These are phyloP conservation scores for Lepus americanus DNA, from an alignment of 2,113 vertebrate genomes.

Conservation along the genomic window DNA sequence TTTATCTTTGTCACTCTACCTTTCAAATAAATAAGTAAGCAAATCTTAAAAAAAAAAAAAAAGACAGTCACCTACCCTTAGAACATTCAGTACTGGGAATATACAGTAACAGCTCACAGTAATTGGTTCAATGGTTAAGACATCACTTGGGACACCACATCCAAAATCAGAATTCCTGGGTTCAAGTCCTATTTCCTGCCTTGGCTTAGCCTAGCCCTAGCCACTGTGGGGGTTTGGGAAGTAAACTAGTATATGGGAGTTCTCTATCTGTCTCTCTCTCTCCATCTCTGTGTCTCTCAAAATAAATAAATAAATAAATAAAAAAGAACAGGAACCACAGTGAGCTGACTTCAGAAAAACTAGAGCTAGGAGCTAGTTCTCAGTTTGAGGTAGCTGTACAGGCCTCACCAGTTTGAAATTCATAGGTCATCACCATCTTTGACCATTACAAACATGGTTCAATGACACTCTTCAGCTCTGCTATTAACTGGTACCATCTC, in stretches of 20 bases:
- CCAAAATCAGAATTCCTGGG: too few relatives aligned
- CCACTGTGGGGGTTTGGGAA: too few relatives aligned
- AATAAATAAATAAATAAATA: too few relatives aligned
- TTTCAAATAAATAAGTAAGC: too few relatives aligned
- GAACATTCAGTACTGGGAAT: neutral
- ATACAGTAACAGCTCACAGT: neutral
- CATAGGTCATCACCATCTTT: neutral
- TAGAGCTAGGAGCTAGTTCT: conserved; percentile 16
- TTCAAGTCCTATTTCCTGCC: too few relatives aligned
- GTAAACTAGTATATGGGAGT: too few relatives aligned
- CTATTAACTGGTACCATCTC: neutral
- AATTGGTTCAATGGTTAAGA: neutral
- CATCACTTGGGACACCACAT: too few relatives aligned
- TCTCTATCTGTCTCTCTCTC: too few relatives aligned
- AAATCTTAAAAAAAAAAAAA: neutral
- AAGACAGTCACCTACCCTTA: neutral
- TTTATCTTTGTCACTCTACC: too few relatives aligned
- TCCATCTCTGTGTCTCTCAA: too few relatives aligned
- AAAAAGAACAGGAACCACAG: neutral
- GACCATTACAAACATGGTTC: neutral
- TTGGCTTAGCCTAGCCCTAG: too few relatives aligned
- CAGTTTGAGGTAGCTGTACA: neutral
- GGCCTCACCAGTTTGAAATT: neutral
- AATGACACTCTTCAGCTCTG: neutral
- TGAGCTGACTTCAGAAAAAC: conserved; percentile 21